Base-by-base conservation (phyloP, 1,140 invertebrate species). In the Lucilia sericata region DNA sequence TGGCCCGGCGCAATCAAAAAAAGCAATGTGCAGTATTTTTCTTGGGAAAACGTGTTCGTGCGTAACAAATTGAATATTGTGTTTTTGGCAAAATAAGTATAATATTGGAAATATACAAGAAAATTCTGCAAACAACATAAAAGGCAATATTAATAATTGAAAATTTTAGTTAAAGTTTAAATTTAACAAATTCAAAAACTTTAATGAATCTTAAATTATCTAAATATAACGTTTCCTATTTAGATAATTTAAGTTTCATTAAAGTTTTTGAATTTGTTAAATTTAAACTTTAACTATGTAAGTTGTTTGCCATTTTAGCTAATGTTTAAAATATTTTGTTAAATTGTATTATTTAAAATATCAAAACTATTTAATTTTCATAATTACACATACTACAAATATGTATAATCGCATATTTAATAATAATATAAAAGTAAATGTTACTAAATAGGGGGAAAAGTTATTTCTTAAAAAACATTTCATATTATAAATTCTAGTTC, bases 11-110 rank as follows among this genome's bases (percentile, higher is more conserved):
- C 42, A 42, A 42, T 42, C 42, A 42, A 42, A 42, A 36, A 60
- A n/a, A 14, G 55, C 55, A 60, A 60, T 60, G 55, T 60, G 55
- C 55, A 60, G 14, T 60, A n/a, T 60, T 14, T 60, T 14, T 60
- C n/a, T 60, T 60, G 17, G 55, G 36, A 47, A 74, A 78, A 75
- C 49, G 83, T 84, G 83, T 84, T 84, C 83, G 76, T 84, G 83
- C 83, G 83, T 81, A 84, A 70, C 83, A 84, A 84, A 84, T 84
- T 81, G 83, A 84, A 84, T 47, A 19, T 30, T 30, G n/a, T 74
- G 30, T 65, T 51, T 60, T 60, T 42, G 42, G 7, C 42, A 42
- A 42, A 42, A 42, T 42, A n/a, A n/a, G n/a, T n/a, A 42, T 42
- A 10, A 42, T 42, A 42, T 42, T 42, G 42, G 42, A 42, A 42